Conservation (phyloP, 2,797 vertebrate genomes). For the Agapornis canus region DNA sequence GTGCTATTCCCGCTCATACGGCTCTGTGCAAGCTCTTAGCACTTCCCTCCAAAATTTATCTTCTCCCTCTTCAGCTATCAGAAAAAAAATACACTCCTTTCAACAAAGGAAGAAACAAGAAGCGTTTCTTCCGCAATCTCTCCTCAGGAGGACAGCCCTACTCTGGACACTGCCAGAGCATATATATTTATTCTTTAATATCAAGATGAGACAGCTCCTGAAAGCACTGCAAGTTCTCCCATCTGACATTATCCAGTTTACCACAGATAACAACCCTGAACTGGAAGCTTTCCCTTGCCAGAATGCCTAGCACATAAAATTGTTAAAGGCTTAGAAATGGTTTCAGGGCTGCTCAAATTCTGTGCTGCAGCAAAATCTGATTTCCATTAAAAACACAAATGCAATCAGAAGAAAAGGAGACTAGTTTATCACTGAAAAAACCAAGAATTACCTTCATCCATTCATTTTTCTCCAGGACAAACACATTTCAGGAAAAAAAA, state of each 20-base stretch:
- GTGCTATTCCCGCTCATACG: background rate
- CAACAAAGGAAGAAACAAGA: background rate
- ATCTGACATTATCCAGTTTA: conserved; percentile 34
- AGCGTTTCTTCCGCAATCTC: background rate
- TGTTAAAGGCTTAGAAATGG: conserved; percentile 32
- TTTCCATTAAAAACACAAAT: conserved; percentile 13
- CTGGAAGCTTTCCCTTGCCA: conserved; percentile 28
- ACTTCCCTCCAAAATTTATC: background rate
- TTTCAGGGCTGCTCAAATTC: conserved; percentile 29
- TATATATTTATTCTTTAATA: conserved; percentile 1
- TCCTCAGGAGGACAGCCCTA: background rate
- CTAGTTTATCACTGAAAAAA: background rate
- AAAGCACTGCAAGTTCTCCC: conserved; percentile 21
- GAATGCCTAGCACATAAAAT: conserved; percentile 22
- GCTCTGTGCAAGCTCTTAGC: background rate
- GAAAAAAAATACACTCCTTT: background rate
- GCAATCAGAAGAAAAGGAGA: background rate
- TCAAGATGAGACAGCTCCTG: conserved; percentile 35
- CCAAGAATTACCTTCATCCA: background rate
- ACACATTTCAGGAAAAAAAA: background rate
- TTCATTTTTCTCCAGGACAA: background rate
- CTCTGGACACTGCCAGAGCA: conserved; percentile 21
- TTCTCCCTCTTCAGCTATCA: background rate
- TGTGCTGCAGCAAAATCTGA: conserved; percentile 30
- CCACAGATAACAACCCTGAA: conserved; percentile 53